These are phyloP conservation scores for Aleiodes alternator DNA, from an alignment of 2,888 invertebrate genomes.

Conservation along the genomic window DNA sequence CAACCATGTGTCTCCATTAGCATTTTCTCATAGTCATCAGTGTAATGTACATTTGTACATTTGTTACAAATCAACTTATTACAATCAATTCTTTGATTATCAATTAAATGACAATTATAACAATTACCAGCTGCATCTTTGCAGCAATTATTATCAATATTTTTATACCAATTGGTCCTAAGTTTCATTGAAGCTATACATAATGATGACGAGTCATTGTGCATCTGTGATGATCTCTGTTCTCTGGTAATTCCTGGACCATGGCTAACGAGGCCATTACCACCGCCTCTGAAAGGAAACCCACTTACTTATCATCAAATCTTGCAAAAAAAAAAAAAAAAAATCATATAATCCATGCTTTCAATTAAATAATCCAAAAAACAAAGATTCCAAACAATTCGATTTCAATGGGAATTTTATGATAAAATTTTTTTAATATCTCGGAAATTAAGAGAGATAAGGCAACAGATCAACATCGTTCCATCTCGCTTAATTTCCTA, in stretches of 20 bases:
- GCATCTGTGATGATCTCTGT: conserved; percentile 65
- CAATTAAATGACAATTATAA: conserved; percentile 50
- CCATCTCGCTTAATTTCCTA: too few species aligned
- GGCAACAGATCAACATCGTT: too few species aligned
- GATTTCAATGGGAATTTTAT: too few species aligned
- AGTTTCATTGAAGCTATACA: conserved; percentile 54
- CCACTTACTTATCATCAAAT: conserved; percentile 62
- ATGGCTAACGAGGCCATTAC: conserved; percentile 65
- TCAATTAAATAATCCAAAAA: background rate
- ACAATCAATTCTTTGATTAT: conserved; percentile 23
- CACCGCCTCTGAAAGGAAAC: conserved; percentile 72
- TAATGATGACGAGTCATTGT: conserved; percentile 64
- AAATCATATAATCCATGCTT: conserved; percentile 51
- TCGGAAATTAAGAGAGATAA: too few species aligned
- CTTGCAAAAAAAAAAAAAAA: conserved; percentile 37
- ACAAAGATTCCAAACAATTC: too few species aligned
- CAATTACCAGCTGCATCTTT: conserved; percentile 61
- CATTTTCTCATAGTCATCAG: conserved; percentile 76
- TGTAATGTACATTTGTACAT: conserved; percentile 42
- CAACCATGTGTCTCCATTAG: conserved; percentile 82
- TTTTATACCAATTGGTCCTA: conserved; percentile 36
- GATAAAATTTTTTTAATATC: too few species aligned
- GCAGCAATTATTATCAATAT: conserved; percentile 40
- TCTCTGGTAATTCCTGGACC: conserved; percentile 62
- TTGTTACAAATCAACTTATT: conserved; percentile 49